Evolutionary conservation across 2,113 vertebrate species (phyloP), one percentile per base, ranked within the genome.

Genomic region (Hypocryptadius cinnamomeus): DNA sequence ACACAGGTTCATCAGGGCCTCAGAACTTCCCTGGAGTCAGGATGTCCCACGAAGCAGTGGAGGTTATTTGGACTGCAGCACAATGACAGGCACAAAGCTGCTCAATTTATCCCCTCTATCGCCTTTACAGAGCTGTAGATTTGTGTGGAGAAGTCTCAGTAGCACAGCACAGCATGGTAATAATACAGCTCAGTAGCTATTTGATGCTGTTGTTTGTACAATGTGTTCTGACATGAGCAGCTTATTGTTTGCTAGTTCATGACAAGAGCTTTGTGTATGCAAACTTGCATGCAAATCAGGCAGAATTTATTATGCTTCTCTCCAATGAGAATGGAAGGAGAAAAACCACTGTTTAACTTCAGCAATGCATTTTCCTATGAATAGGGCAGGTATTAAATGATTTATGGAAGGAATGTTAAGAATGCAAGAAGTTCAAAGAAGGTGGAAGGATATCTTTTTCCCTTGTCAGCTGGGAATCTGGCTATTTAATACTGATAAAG

Each of bases 271-370:
- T 91, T 92, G 64, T 79, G 39, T 90, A 97, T 97, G 96, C 96
- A 97, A 96, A 97, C 82, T 25, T 72, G 39, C 56, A 97, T 92
- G 96, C 96, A 97, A 97, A 97, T 84, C 35, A 51, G 84, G 31
- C 33, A 87, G 61, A 51, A 94, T 96, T 94, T 89, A 89, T 85
- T 83, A 71, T 60, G 44, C 60, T 88, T 82, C 27, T 48, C 65
- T 94, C 79, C 90, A 97, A 63, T 91, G 57, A 86, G 48, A 83
- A 17, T 27, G 37, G 40, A 78, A 44, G 31, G 39, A 5, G 56
- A 88, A 82, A 66, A 50, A 3, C 1, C 31, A 84, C 56, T 11
- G 60, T 93, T 90, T 71, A 87, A 48, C 72, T 89, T 90, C 89
- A 85, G 69, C 72, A 71, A 27, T n/a, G 56, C 16, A 94, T 96